Evolutionary conservation across 2,113 vertebrate genomes (phyloP), one percentile per base, ranked within the genome.

Genomic region (Ochotona curzoniae): DNA sequence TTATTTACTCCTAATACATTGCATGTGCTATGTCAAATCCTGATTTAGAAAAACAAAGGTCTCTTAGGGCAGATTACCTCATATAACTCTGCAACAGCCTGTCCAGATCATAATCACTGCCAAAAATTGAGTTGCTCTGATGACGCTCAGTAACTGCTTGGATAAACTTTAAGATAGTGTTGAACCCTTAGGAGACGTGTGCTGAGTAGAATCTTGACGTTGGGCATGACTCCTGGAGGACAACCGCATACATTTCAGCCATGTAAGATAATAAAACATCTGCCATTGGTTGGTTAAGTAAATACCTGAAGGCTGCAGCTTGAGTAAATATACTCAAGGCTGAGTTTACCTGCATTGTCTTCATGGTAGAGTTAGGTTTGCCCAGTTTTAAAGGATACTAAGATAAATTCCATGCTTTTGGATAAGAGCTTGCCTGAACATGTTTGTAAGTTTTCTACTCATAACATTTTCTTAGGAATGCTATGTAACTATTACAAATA

Each of bases 31-130:
- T 30, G n/a, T 80, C 67, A 79, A 54, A 79, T 78, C 35, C 30
- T 84, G 70, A 73, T 95, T 60, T 78, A 67, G n/a, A 69, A 81
- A 54, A 89, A 49, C 60, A 66, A 93, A 63, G n/a, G 35, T 87
- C 44, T 94, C 51, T 13, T 74, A 74, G 9, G 32, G 28, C 51
- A 92, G n/a, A 20, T 44, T 76, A n/a, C 67, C 38, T 54, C 69
- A 30, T 17, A 75, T 3, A 84, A 26, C 61, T 74, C 83, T 66
- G 92, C 51, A 85, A 76, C 64, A 88, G 1, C 49, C 10, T 57
- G 8, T 91, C 82, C 54, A 66, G 12, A 80, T 67, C 87, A 25
- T 47, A 69, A 70, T 74, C 13, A 76, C 54, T 32, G 6, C 69
- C 61, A 64, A 86, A 89, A 83, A 63, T 38, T 47, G 67, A 32